phyloP scores from a whole-genome alignment of 2,888 invertebrate genomes.

The Trissolcus japonicus region DNA sequence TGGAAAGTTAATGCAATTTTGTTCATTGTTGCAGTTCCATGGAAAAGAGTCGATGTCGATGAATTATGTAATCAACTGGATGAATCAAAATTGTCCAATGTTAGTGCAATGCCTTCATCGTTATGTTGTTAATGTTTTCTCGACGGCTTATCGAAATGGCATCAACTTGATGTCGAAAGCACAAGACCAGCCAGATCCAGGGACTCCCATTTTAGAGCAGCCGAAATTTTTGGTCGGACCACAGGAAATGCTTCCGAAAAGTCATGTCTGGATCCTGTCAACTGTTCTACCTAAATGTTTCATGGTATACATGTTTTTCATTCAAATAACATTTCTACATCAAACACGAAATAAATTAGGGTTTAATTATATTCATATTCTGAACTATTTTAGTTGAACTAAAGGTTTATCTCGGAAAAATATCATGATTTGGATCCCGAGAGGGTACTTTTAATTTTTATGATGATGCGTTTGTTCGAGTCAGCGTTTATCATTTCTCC shows the following conservation, averaged over 20 bases:
- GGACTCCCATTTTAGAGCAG: slow-evolving; percentile 83
- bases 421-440: too few species aligned
- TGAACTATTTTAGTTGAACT: too few species aligned
- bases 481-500: slow-evolving; percentile 9
- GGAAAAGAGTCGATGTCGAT: slow-evolving; percentile 85
- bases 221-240: slow-evolving; percentile 73
- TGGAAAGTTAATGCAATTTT: background rate
- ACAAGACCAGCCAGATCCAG: slow-evolving; percentile 80
- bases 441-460: too few species aligned
- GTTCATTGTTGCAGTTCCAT: slow-evolving; percentile 80
- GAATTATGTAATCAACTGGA: slow-evolving; percentile 89
- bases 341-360: background rate
- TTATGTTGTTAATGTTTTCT: slow-evolving; percentile 80
- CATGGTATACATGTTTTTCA: slow-evolving; percentile 48
- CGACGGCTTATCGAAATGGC: slow-evolving; percentile 79
- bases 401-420: too few species aligned
- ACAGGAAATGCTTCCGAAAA: slow-evolving; percentile 79
- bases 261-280: slow-evolving; percentile 84
- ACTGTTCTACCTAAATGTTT: slow-evolving; percentile 80
- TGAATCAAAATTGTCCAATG: slow-evolving; percentile 86
- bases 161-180: slow-evolving; percentile 67
- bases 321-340: background rate
- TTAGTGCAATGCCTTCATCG: slow-evolving; percentile 87
- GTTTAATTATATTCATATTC: too few species aligned
- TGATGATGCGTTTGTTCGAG: too few species aligned